A percentile compares a stretch with the other conserved stretches of the same genome.
These are phyloP conservation scores for Exaiptasia diaphana DNA, from an alignment of 64 coral and sea anemone genomes.

Conservation along the genomic window DNA sequence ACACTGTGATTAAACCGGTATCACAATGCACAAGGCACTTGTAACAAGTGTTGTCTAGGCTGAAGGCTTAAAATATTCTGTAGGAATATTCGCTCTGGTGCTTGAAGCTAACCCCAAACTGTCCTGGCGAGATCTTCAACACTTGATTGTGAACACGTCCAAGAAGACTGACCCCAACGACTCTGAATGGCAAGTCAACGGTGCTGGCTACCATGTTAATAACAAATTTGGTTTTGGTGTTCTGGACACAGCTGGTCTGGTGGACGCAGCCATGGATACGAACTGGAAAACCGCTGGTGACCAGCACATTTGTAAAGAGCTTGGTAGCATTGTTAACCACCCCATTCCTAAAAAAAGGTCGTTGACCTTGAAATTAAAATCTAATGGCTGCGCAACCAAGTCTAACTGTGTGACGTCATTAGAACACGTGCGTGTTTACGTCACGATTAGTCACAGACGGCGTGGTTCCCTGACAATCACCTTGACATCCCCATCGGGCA, in stretches of 20 bases:
- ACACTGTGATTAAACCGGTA: too few species aligned
- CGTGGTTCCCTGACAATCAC: conserved; percentile 73
- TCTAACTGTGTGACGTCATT: conserved; percentile 73
- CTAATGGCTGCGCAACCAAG: conserved; percentile 62
- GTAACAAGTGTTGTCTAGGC: too few species aligned
- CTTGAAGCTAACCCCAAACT: conserved; percentile 84
- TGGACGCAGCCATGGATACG: conserved; percentile 35
- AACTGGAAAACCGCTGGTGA: conserved; percentile 72
- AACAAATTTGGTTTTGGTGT: conserved; percentile 98
- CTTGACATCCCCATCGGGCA: conserved; percentile 87
- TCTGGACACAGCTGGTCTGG: conserved; percentile 78
- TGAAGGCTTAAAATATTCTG: too few species aligned
- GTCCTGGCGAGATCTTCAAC: conserved; percentile 88
- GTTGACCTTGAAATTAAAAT: conserved; percentile 63
- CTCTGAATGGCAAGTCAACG: conserved; percentile 73
- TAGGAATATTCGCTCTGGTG: conserved; percentile 96
- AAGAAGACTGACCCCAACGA: conserved; percentile 66
- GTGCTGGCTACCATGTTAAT: conserved; percentile 81
- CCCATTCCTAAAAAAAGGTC: conserved; percentile 48
- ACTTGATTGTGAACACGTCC: conserved; percentile 90
- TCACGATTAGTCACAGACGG: conserved; percentile 69
- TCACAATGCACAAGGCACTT: too few species aligned
- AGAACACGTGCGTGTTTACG: conserved; percentile 89
- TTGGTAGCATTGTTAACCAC: conserved; percentile 42
- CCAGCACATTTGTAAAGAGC: conserved; percentile 88